Base-by-base conservation (phyloP, 2,888 invertebrate species). In the Syrista parreyssii region DNA sequence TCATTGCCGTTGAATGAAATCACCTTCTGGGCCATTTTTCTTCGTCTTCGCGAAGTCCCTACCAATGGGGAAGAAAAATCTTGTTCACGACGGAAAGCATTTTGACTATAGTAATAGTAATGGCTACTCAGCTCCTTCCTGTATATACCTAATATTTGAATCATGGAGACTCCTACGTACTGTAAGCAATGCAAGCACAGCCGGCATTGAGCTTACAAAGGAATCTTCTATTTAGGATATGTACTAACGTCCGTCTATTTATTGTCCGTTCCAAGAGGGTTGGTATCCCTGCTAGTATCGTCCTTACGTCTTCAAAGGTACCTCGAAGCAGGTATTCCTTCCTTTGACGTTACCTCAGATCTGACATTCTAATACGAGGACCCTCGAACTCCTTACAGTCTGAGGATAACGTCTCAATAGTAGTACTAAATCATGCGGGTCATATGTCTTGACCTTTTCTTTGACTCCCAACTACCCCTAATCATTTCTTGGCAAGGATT, bases 221-320 rank as follows among this genome's bases (percentile, higher is more conserved):
- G 79, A 81, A 81, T 76, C 80, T 77, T 72, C 78, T 77, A 73
- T 23, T 15, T 15, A 55, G 55, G 6, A 55, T 55, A 23, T 9
- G 75, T 78, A 78, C 78, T 79, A 76, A 82, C 84, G 86, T 88
- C 83, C 81, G 86, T 83, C 87, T 88, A 86, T 89, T 89, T 88
- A 89, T 88, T 88, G 86, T 88, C 87, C 74, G 2, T 32, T 30
- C 23, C 34, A 11, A 32, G 12, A 32, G 12, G 35, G 55, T 55
- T 55, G 23, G 55, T 55, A 23, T 55, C 55, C 55, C 9, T 55
- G 55, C 55, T 23, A 23, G 23, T 23, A 55, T 55, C 55, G 23
- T 55, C 55, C 23, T 23, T 55, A 9, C 55, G 55, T 55, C 55
- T 55, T 55, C 55, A 55, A 55, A 55, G 55, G 55, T 55, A 23